Evolutionary conservation across 2,888 invertebrate species (phyloP), one percentile per base, ranked within the genome.

Genomic region (Sarcophaga variegata): DNA sequence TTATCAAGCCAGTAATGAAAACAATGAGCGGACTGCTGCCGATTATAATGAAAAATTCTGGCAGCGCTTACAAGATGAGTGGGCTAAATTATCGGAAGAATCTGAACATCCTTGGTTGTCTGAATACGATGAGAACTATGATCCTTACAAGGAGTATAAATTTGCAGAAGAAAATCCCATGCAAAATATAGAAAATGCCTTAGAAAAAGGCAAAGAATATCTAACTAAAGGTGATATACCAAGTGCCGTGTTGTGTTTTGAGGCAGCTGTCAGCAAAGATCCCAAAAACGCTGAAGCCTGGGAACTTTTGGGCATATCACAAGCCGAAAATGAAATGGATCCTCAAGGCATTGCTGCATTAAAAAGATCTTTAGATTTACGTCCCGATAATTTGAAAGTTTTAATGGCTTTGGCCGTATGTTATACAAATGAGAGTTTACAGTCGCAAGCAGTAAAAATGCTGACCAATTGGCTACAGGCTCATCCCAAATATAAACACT

Each of bases 301-400:
- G 99, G 95, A 97, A 87, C 94, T 97, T 59, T 94, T 99, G 70
- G 99, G 99, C 12, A 97, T 96, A 76, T 97, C 98, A 49, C 99
- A 99, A 93, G 98, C 99, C 62, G 98, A 99, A 94, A 99, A 99
- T 94, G 99, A 99, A 94, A 98, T 94, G 95, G 99, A 99, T 93
- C 97, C 97, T 4, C 94, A 96, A 89, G 98, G 98, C 12, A 99
- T 99, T 90, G 96, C 97, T 69, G 99, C 99, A 0, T 94, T 99
- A 49, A 97, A 96, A 91, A 97, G 96, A 93, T 98, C 98, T 83
- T 92, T 98, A 71, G 95, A 96, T 82, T 92, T 99, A 79, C 96
- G 97, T 86, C 97, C 98, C 0, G 94, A 95, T 12, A 98, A 98
- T 93, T 94, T 96, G 72, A 95, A 95, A 88, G 99, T 98, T 0